Evolutionary conservation across 53 echinoderm and acorn worm species (phyloP).

Genomic region (Paracentrotus lividus): DNA sequence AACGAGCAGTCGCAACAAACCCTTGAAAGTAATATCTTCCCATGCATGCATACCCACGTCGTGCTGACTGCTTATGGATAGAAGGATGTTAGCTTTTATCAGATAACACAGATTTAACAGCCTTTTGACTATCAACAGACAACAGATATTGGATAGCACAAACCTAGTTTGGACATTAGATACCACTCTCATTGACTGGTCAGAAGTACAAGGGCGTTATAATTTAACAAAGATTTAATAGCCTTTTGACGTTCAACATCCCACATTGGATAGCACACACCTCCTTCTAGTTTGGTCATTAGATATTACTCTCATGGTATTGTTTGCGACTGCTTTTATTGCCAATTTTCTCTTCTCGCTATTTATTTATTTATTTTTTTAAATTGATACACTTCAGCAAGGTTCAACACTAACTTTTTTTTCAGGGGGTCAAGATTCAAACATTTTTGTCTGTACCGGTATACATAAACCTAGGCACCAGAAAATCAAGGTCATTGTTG

Average conservation of each 20-base stretch:
- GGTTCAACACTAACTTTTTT: too few species aligned
- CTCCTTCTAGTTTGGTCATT: not conserved
- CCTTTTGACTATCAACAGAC: not conserved
- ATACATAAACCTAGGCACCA: too few species aligned
- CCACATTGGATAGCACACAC: not conserved
- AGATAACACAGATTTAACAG: not conserved
- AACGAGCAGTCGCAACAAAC: not conserved
- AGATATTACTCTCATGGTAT: not conserved
- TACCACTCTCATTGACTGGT: too few species aligned
- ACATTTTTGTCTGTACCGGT: too few species aligned
- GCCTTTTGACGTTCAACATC: not conserved
- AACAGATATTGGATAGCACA: not conserved
- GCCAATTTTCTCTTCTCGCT: not conserved
- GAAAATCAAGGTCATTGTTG: too few species aligned
- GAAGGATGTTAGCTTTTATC: not conserved
- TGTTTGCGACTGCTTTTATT: slow-evolving; percentile 1
- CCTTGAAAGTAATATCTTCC: not conserved
- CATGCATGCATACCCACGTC: not conserved
- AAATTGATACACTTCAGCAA: too few species aligned
- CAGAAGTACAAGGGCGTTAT: too few species aligned
- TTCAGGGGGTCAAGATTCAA: too few species aligned
- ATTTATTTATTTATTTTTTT: too few species aligned
- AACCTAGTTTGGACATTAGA: not conserved
- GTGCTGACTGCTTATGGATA: not conserved
- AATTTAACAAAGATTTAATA: not conserved